These are phyloP conservation scores for Remorina albescens DNA, from an alignment of 2,797 vertebrate species.

Conservation along the genomic window DNA sequence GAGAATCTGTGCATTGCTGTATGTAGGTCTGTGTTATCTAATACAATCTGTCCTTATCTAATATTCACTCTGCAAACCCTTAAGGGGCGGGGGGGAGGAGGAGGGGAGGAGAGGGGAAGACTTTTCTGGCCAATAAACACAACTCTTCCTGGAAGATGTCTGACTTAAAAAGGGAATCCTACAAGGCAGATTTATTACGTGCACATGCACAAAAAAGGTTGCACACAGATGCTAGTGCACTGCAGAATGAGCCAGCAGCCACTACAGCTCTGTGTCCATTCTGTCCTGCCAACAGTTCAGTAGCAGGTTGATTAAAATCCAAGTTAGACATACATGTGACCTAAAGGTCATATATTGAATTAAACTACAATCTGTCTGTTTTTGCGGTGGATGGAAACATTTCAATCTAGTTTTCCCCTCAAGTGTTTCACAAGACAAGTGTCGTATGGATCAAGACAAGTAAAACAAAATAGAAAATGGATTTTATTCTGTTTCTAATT, in stretches of 20 bases:
- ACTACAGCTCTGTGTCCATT: background rate
- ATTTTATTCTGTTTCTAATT: conserved; percentile 16
- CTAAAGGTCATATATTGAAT: background rate
- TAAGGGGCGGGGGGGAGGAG: conserved; percentile 27
- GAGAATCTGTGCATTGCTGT: conserved; percentile 47
- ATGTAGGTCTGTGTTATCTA: conserved; percentile 77
- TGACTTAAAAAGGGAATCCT: conserved; percentile 39
- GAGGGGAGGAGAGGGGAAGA: conserved; percentile 1
- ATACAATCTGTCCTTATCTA: conserved; percentile 79
- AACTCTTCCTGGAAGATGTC: conserved; percentile 41
- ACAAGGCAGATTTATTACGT: conserved; percentile 31
- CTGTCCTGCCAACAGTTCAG: background rate
- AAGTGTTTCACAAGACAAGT: background rate
- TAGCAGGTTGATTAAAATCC: background rate
- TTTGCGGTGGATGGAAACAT: conserved; percentile 12
- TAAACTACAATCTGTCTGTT: background rate
- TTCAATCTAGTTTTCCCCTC: background rate
- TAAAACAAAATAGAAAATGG: conserved; percentile 10
- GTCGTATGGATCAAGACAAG: background rate
- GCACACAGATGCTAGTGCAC: background rate
- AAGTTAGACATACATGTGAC: background rate
- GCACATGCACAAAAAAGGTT: background rate
- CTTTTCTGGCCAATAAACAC: conserved; percentile 35
- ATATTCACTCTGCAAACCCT: conserved; percentile 72
- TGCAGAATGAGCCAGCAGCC: background rate